phyloP scores from a whole-genome alignment of 2,797 vertebrate genomes.

The Rhinichthys osculus region DNA sequence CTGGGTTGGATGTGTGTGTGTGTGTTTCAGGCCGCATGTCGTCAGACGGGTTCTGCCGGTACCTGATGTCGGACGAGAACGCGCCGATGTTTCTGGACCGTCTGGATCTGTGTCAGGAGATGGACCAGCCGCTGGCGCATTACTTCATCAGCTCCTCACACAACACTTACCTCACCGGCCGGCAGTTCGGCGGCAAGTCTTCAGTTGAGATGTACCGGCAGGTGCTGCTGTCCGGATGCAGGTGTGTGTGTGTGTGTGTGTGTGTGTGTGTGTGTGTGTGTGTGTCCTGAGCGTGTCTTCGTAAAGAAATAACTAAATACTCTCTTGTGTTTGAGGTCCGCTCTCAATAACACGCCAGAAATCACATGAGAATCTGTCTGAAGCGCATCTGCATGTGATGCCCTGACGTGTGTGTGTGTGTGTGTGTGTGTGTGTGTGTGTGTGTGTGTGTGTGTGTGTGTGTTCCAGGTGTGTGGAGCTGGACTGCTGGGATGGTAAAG shows the following conservation, averaged over 20 bases:
- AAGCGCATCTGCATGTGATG: too few species aligned
- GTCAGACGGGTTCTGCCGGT: conserved; percentile 95
- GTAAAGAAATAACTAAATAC: neutral
- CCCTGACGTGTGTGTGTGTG: neutral
- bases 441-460: conserved; percentile 48
- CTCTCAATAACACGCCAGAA: neutral
- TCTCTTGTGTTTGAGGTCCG: neutral
- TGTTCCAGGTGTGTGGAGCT: conserved; percentile 91
- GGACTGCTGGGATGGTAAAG: conserved; percentile 99
- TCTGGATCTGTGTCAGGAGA: conserved; percentile 96
- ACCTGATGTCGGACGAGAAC: conserved; percentile 98
- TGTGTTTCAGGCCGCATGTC: conserved; percentile 86
- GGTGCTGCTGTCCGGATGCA: conserved; percentile 96
- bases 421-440: too few species aligned
- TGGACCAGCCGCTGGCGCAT: conserved; percentile 96
- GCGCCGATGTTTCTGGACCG: conserved; percentile 96
- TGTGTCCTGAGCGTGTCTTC: too few species aligned
- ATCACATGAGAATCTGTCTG: neutral
- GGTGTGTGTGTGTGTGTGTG: conserved; percentile 59
- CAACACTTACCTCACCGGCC: conserved; percentile 96
- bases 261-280: neutral
- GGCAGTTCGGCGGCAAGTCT: conserved; percentile 97
- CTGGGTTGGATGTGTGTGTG: neutral
- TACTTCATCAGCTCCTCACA: conserved; percentile 99
- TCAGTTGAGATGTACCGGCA: conserved; percentile 99